Evolutionary conservation across 1,140 invertebrate species (phyloP).

Genomic region (Patella vulgata): DNA sequence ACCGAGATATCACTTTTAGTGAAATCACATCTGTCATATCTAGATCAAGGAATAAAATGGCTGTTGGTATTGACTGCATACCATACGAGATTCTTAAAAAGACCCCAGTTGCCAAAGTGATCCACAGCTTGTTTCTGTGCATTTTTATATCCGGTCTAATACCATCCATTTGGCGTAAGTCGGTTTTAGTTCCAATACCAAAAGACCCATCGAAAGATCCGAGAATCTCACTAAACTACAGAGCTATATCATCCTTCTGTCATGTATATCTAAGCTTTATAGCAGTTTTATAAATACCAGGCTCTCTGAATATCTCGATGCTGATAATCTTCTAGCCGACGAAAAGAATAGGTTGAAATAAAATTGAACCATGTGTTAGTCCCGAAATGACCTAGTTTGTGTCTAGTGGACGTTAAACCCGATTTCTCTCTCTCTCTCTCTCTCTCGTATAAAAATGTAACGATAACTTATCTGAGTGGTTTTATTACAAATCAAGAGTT

Average conservation of each 20-base stretch:
- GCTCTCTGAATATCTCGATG: constrained; percentile 11
- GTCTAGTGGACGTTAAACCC: neutral
- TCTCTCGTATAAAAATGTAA: constrained; percentile 11
- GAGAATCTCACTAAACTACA: constrained; percentile 27
- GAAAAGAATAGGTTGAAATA: constrained; percentile 26
- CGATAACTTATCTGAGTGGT: constrained; percentile 22
- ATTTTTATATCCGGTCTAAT: constrained; percentile 27
- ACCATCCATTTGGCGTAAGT: constrained; percentile 30
- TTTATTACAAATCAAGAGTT: constrained; percentile 20
- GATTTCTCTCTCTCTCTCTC: too few species aligned
- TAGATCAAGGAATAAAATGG: constrained; percentile 7
- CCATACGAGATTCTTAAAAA: constrained; percentile 19
- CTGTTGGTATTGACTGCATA: constrained; percentile 14
- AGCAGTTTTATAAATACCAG: constrained; percentile 22
- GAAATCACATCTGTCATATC: constrained; percentile 14
- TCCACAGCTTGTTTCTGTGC: neutral
- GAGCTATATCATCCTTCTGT: constrained; percentile 28
- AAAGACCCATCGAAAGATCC: constrained; percentile 20
- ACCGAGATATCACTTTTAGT: constrained; percentile 11
- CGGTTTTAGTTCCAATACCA: constrained; percentile 26
- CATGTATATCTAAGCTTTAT: constrained; percentile 22
- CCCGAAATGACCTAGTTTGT: constrained; percentile 1
- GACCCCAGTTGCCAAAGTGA: neutral
- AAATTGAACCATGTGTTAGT: constrained; percentile 26
- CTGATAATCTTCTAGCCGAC: constrained; percentile 21